Evolutionary conservation across 2,113 vertebrate genomes (phyloP), one percentile per base, ranked within the genome.

Genomic region (Gnathochromis pfefferi): DNA sequence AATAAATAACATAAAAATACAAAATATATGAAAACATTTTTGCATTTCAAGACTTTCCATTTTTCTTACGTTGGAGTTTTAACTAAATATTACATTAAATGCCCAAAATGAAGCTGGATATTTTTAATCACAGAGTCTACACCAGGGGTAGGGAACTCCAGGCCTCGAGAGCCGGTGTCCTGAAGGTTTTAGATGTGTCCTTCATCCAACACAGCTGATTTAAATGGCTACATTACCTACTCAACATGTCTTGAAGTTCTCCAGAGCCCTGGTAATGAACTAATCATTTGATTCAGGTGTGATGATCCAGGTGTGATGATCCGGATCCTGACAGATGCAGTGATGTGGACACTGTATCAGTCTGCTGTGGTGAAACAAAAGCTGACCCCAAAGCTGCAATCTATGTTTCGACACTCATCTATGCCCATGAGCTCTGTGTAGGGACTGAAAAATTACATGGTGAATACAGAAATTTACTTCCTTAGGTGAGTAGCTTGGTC

Each of bases 81-180:
- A 75, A 19, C 14, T 28, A 47, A 47, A 47, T 2, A 45, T 75
- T 47, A 47, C 6, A 28, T 49, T 75, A 75, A 75, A 49, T 49
- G 2, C 23, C 42, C 40, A 75, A 23, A 80, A 38, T 6, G 9
- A 21, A 13, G 7, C 6, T 33, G 23, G 9, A 28, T 17, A 45
- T 47, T 45, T 75, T 47, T 16, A 47, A 16, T 75, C 21, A 45
- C 68, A 60, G 57, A 73, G 7, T 68, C 63, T 73, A 26, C 40
- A 28, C 40, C 13, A 28, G 13, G 55, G 23, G 55, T 58, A 58
- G 13, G 7, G 1, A 58, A 58, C 55, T 28, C 55, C 23, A 58
- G 13, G 23, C 55, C 7, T 58, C 0, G 13, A 28, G 23, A 58
- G 55, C 1, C 3, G 0, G 0, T 57, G 55, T 57, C 55, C 55